Conservation (phyloP, 2,888 invertebrate genomes). For the Lymantria dispar region DNA sequence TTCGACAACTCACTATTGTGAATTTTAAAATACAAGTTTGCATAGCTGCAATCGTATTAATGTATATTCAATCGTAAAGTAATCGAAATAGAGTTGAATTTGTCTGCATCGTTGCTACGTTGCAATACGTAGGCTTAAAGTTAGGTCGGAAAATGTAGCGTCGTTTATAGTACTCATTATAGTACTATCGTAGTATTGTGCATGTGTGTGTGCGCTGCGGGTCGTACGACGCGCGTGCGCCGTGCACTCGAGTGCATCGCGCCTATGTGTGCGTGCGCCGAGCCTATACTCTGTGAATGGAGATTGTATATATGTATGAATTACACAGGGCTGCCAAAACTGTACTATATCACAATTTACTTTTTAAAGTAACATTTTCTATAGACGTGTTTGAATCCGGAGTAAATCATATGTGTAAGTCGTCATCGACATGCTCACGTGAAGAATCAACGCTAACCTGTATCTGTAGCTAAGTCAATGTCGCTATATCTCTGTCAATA, state of each 20-base stretch:
- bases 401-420: too few relatives aligned
- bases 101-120: slow-evolving; percentile 23
- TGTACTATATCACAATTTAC: too few relatives aligned
- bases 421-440: too few relatives aligned
- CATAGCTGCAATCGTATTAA: slow-evolving; percentile 14
- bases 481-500: too few relatives aligned
- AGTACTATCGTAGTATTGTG: slow-evolving; percentile 70
- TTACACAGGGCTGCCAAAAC: not conserved
- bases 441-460: too few relatives aligned
- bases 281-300: slow-evolving; percentile 64
- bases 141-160: slow-evolving; percentile 72
- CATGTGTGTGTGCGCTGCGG: slow-evolving; percentile 48
- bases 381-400: too few relatives aligned
- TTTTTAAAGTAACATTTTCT: too few relatives aligned
- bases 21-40: slow-evolving; percentile 34
- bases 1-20: slow-evolving; percentile 7
- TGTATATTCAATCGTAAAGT: slow-evolving; percentile 31
- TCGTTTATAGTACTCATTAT: slow-evolving; percentile 74
- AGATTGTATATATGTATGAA: slow-evolving; percentile 44
- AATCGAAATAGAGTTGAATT: slow-evolving; percentile 37
- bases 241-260: slow-evolving; percentile 45
- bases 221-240: slow-evolving; percentile 26
- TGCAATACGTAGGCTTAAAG: slow-evolving; percentile 51
- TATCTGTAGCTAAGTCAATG: too few relatives aligned
- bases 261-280: slow-evolving; percentile 41